Conservation (phyloP, 2,113 vertebrate genomes). For the Ptyas mucosa region DNA sequence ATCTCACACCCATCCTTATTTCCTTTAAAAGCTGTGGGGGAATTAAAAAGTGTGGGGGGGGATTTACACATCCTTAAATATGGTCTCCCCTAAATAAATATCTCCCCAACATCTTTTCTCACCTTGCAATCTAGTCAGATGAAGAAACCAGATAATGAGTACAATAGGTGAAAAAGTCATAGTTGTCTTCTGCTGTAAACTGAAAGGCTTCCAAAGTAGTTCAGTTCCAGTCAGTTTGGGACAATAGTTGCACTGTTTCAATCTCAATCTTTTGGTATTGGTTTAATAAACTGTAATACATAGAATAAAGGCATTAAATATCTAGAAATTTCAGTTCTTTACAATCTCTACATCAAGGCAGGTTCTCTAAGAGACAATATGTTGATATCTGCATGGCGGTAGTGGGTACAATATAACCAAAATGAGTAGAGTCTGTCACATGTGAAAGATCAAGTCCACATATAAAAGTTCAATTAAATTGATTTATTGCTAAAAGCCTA, state of each 20-base stretch:
- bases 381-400: background rate
- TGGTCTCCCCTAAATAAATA: background rate
- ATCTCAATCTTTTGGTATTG: background rate
- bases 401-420: background rate
- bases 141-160: background rate
- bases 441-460: background rate
- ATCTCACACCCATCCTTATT: background rate
- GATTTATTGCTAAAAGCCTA: background rate
- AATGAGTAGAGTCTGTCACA: background rate
- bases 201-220: background rate
- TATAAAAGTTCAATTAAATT: background rate
- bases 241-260: background rate
- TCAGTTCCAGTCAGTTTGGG: background rate
- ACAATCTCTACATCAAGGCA: background rate
- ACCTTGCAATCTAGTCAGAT: background rate
- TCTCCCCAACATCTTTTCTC: background rate
- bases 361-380: background rate
- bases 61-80: background rate
- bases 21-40: background rate
- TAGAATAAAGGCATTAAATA: background rate
- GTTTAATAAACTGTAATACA: background rate
- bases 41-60: too few relatives aligned
- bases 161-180: background rate
- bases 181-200: background rate
- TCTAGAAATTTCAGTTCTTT: background rate